Evolutionary conservation across 2,888 invertebrate species (phyloP).

Genomic region (Rotaria sp.): DNA sequence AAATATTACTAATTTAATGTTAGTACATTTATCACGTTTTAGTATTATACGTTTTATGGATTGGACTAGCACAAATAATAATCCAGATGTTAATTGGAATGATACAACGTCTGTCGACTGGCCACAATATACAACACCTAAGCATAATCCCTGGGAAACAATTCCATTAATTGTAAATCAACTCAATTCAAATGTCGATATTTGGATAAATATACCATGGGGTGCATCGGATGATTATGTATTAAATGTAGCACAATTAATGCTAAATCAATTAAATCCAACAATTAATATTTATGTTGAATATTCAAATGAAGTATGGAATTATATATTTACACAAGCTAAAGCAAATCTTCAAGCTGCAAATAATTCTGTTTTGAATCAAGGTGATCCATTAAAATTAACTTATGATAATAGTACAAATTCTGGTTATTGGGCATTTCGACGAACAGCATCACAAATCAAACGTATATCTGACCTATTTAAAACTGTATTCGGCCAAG

Average conservation of each 20-base stretch:
- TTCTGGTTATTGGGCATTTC: neutral
- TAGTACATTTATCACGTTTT: slow-evolving; percentile 44
- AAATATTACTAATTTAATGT: slow-evolving; percentile 41
- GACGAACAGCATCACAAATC: slow-evolving; percentile 29
- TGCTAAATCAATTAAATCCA: slow-evolving; percentile 45
- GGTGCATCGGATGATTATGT: slow-evolving; percentile 46
- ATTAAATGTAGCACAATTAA: slow-evolving; percentile 43
- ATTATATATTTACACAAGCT: slow-evolving; percentile 46
- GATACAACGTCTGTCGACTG: neutral
- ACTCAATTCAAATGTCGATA: slow-evolving; percentile 43
- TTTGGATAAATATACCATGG: slow-evolving; percentile 47
- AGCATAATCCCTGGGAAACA: slow-evolving; percentile 45
- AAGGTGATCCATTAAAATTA: slow-evolving; percentile 8
- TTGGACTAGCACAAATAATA: slow-evolving; percentile 45
- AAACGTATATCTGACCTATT: slow-evolving; percentile 33
- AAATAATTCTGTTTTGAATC: neutral
- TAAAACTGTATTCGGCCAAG: slow-evolving; percentile 25
- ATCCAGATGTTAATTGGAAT: slow-evolving; percentile 31
- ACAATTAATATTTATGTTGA: slow-evolving; percentile 45
- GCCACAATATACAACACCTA: slow-evolving; percentile 41
- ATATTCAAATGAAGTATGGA: slow-evolving; percentile 48
- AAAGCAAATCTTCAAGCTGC: neutral
- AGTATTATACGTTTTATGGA: slow-evolving; percentile 46
- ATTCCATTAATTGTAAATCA: slow-evolving; percentile 45
- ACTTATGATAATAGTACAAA: slow-evolving; percentile 1